phyloP scores from a whole-genome alignment of 2,113 vertebrate genomes.

The Thunnus maccoyii region DNA sequence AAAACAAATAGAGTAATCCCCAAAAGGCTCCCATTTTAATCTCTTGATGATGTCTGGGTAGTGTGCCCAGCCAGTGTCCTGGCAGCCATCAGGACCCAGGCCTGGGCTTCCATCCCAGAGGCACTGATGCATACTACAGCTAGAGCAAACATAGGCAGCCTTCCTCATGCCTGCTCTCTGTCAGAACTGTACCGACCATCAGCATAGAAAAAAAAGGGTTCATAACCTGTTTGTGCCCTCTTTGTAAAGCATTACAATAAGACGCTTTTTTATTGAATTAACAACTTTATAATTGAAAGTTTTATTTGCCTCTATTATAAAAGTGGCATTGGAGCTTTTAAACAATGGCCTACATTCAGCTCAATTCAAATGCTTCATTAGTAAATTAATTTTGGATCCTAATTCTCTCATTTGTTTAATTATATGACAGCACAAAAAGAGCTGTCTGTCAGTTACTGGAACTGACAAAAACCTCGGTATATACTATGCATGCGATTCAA shows the following conservation, averaged over 20 bases:
- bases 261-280: constrained; percentile 20
- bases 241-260: constrained; percentile 1
- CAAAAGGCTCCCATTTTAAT: constrained; percentile 75
- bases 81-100: constrained; percentile 60
- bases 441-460: not conserved
- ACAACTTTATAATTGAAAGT: constrained; percentile 12
- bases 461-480: constrained; percentile 4
- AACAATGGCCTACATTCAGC: constrained; percentile 44
- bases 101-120: constrained; percentile 72
- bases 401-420: constrained; percentile 39
- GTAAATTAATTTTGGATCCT: constrained; percentile 39
- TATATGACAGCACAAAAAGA: constrained; percentile 14
- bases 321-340: constrained; percentile 32
- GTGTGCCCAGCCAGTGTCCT: constrained; percentile 69
- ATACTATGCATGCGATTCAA: not conserved
- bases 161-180: constrained; percentile 58
- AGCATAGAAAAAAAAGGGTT: not conserved
- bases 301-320: constrained; percentile 23
- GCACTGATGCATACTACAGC: constrained; percentile 72
- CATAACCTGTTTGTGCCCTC: not conserved
- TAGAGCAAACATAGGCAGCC: constrained; percentile 73
- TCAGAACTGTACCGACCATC: constrained; percentile 32
- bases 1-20: constrained; percentile 70
- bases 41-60: constrained; percentile 75
- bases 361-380: constrained; percentile 32